These are phyloP conservation scores for Netelia fuscicornis DNA, from an alignment of 2,888 invertebrate species.

Conservation along the genomic window DNA sequence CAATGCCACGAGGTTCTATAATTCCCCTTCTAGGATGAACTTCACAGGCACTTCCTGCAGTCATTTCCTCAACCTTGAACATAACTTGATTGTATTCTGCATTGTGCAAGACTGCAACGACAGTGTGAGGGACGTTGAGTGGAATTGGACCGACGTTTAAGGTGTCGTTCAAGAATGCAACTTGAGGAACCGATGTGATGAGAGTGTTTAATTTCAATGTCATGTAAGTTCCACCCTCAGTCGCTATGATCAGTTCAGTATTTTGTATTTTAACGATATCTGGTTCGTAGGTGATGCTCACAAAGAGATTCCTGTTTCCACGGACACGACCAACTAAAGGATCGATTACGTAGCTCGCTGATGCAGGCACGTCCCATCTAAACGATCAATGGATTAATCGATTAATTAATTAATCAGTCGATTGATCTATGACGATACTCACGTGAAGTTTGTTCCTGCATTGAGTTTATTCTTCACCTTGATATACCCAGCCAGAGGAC, in stretches of 20 bases:
- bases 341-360: conserved; percentile 85
- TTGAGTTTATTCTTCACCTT: conserved; percentile 75
- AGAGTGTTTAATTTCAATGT: conserved; percentile 72
- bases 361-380: conserved; percentile 85
- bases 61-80: conserved; percentile 71
- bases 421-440: conserved; percentile 30
- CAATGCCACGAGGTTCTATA: conserved; percentile 73
- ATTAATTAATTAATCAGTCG: background rate
- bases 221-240: conserved; percentile 79
- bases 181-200: conserved; percentile 63
- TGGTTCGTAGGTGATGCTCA: conserved; percentile 82
- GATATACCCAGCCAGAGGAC: conserved; percentile 66
- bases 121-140: conserved; percentile 78
- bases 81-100: conserved; percentile 68
- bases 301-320: conserved; percentile 85
- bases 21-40: conserved; percentile 70
- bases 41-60: conserved; percentile 66
- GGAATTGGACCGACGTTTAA: conserved; percentile 81
- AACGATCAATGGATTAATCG: conserved; percentile 75
- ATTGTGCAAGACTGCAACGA: conserved; percentile 73
- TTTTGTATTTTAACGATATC: conserved; percentile 71
- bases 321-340: conserved; percentile 86
- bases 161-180: conserved; percentile 71
- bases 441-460: conserved; percentile 72
- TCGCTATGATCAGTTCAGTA: conserved; percentile 79